Base-by-base conservation (phyloP, 2,888 invertebrate genomes). In the Ametastegia equiseti region DNA sequence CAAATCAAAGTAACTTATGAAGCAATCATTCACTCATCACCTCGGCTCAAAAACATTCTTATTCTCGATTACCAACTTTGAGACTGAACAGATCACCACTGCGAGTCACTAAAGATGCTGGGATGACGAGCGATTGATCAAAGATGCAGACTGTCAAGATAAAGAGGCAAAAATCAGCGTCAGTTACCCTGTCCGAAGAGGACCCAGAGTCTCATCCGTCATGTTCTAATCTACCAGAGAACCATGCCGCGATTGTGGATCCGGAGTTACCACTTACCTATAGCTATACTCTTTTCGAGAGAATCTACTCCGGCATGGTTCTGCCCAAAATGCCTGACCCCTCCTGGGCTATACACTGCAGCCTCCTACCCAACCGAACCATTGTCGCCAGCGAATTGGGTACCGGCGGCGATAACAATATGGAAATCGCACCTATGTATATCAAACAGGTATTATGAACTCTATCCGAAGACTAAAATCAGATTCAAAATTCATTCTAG, bases 321-420 rank as follows among this genome's bases (percentile, higher is more conserved):
- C 45, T 81, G 13, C 86, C 86, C 0, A 80, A 83, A 54, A 81
- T 87, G 42, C 87, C 87, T 7, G 85, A 84, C 73, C 71, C 82
- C 73, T 84, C 83, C 11, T 87, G 87, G 87, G 86, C 85, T 0
- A 86, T 87, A 23, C 86, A 87, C 71, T 82, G 85, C 50, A 82
- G 83, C 1, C 85, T 84, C 27, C 30, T 79, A 54, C 87, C 86
- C 27, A 81, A 82, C 23, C 86, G 83, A 65, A 82, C 83, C 7
- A 84, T 87, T 63, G 85, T 87, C 19, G 79, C 85, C n/a, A 86
- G 87, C 33, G 80, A 86, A 50, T 77, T 86, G 71, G 71, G 78
- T 7, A 81, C 86, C 80, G 57, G 75, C 15, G 80, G 84, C 80
- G 81, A 82, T 15, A 82, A 82, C 23, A 83, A 80, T 7, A 57